Base-by-base conservation (phyloP, 2,113 vertebrate species). In the Pelobates fuscus region DNA sequence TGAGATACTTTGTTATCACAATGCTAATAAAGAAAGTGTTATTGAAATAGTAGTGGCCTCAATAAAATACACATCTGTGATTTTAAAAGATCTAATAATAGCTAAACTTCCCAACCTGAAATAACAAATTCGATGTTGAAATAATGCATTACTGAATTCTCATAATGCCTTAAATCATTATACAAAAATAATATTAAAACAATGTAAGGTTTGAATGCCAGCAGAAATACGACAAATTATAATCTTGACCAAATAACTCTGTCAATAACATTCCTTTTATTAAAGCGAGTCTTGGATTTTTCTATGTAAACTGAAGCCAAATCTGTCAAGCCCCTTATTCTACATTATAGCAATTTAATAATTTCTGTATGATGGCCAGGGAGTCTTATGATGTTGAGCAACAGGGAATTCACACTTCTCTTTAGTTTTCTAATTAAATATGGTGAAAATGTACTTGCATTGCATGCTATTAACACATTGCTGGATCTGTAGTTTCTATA, bases 371-470 rank as follows among this genome's bases (percentile, higher is more conserved):
- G 69, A 71, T 61, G n/a, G 58, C 26, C 37, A 30, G 52, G 24
- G 21, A 23, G 58, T 61, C 49, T 61, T 49, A 49, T 61, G n/a
- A 37, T 61, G 17, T 27, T 61, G 8, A 15, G 58, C 69, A 62
- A 30, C 29, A n/a, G 57, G 69, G 69, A 71, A 49, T 71, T 62
- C 43, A 20, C 41, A 71, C 41, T 62, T 71, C 41, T 37, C 25
- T 49, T 49, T 29, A 71, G 58, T 71, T 61, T 59, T 46, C 32
- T 71, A 41, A 44, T 71, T 61, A 71, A n/a, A 61, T 71, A 8
- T 29, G n/a, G 24, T 71, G 69, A 49, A 71, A 71, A 71, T 71
- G 57, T 52, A 43, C 69, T 71, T 60, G 59, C 20, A 60, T 44
- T 20, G 23, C 25, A 29, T 20, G 15, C 18, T n/a, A n/a, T n/a